phyloP scores from a whole-genome alignment of 2,797 vertebrate species.

The Columba guinea region DNA sequence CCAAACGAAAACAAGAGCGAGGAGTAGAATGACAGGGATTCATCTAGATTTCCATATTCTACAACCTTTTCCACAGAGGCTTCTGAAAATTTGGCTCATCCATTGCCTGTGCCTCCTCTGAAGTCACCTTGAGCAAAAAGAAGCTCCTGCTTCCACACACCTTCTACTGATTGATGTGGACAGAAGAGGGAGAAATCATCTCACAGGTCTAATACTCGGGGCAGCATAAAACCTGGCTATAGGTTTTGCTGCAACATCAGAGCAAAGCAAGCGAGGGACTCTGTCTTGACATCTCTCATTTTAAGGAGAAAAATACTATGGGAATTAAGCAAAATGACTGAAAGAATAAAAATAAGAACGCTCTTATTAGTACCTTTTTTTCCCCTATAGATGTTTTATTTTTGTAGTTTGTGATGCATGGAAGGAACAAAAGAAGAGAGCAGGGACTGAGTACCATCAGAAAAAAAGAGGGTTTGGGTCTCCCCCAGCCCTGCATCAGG shows the following conservation, averaged over 20 bases:
- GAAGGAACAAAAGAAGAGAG: not conserved
- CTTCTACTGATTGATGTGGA: not conserved
- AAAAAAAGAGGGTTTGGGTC: not conserved
- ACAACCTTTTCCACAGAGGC: not conserved
- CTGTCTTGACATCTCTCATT: not conserved
- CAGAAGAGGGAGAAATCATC: not conserved
- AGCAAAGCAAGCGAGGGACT: not conserved
- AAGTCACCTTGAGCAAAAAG: not conserved
- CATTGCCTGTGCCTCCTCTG: not conserved
- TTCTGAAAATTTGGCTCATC: not conserved
- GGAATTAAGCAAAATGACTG: not conserved
- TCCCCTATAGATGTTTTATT: not conserved
- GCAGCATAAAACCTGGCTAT: not conserved
- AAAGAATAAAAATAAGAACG: not conserved
- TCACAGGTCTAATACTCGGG: not conserved
- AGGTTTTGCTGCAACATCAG: not conserved
- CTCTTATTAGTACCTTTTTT: not conserved
- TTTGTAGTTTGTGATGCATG: not conserved
- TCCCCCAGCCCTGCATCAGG: not conserved
- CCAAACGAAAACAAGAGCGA: not conserved
- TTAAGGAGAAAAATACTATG: not conserved
- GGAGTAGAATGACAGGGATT: not conserved
- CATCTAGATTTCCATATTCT: not conserved
- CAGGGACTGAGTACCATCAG: not conserved
- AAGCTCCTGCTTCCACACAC: not conserved